Conservation (phyloP, 2,888 invertebrate genomes). For the Chymomyza procnemis region DNA sequence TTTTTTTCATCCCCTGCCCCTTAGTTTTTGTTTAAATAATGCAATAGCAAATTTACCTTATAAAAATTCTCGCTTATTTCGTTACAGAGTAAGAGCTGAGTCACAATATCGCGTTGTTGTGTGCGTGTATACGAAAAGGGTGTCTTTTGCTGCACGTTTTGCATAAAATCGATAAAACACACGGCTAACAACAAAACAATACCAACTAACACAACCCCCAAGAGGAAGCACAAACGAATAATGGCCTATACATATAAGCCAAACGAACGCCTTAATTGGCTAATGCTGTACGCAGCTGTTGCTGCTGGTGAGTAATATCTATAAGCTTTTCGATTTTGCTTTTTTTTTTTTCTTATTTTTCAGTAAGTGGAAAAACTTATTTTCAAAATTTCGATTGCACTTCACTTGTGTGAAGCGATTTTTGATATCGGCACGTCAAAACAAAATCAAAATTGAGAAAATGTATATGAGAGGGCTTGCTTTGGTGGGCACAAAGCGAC, state of each 20-base stretch:
- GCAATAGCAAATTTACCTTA: neutral
- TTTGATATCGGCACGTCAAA: constrained; percentile 22
- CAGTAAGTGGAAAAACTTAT: constrained; percentile 20
- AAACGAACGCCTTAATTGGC: constrained; percentile 75
- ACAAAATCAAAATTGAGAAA: neutral
- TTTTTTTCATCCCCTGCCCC: neutral
- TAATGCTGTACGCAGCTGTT: constrained; percentile 74
- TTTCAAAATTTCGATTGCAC: constrained; percentile 21
- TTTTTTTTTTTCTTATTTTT: constrained; percentile 15
- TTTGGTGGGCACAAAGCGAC: too few species aligned
- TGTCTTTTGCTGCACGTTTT: constrained; percentile 42
- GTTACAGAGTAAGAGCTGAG: constrained; percentile 42
- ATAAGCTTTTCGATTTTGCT: constrained; percentile 7
- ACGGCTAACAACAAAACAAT: constrained; percentile 22
- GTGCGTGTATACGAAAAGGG: constrained; percentile 30
- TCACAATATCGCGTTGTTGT: constrained; percentile 25
- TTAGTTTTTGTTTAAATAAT: neutral
- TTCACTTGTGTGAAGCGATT: constrained; percentile 14
- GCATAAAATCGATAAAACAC: constrained; percentile 59
- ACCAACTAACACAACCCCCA: constrained; percentile 11
- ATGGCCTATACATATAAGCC: constrained; percentile 68
- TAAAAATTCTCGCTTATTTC: constrained; percentile 5
- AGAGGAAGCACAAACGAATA: constrained; percentile 30
- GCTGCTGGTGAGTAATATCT: constrained; percentile 72
- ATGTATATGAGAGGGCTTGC: neutral